Percentiles rank a stretch among this genome's conserved stretches.
phyloP scores from a whole-genome alignment of 2,797 vertebrate genomes.

The Hypotaenidia okinawae region DNA sequence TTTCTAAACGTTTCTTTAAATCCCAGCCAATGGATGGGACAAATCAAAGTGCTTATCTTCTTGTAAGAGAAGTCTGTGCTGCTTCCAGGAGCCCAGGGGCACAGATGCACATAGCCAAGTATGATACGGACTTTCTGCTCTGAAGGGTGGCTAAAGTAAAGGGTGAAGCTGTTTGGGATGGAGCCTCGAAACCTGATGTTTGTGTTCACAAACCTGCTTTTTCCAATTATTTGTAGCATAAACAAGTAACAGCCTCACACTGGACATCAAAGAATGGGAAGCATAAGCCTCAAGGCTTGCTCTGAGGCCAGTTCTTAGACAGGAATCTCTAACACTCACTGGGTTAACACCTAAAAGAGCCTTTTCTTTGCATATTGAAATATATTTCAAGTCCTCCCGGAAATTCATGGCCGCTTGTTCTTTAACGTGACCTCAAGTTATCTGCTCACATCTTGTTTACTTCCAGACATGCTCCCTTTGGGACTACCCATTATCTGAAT shows the following conservation, averaged over 20 bases:
- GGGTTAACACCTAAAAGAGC: not conserved
- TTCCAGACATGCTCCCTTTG: not conserved
- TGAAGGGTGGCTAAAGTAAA: not conserved
- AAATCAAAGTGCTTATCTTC: conserved; percentile 21
- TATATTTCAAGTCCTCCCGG: not conserved
- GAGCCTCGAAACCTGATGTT: conserved; percentile 4
- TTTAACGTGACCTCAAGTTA: not conserved
- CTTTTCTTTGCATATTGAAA: not conserved
- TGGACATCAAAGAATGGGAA: conserved; percentile 5
- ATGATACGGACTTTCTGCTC: not conserved
- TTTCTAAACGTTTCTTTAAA: not conserved
- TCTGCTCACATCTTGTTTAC: not conserved
- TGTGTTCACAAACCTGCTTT: conserved; percentile 60
- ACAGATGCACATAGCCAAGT: not conserved
- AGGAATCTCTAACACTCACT: not conserved
- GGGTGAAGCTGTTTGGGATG: conserved; percentile 33
- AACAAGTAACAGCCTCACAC: not conserved
- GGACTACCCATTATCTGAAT: not conserved
- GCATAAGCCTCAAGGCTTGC: not conserved
- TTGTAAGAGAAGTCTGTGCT: conserved; percentile 34
- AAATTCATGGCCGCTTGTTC: not conserved
- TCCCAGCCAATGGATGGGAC: not conserved
- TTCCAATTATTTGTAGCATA: conserved; percentile 51
- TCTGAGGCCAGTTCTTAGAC: not conserved
- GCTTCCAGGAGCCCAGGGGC: conserved; percentile 43